These are phyloP conservation scores for Orthosia gracilis DNA, from an alignment of 2,888 invertebrate species.

Conservation along the genomic window DNA sequence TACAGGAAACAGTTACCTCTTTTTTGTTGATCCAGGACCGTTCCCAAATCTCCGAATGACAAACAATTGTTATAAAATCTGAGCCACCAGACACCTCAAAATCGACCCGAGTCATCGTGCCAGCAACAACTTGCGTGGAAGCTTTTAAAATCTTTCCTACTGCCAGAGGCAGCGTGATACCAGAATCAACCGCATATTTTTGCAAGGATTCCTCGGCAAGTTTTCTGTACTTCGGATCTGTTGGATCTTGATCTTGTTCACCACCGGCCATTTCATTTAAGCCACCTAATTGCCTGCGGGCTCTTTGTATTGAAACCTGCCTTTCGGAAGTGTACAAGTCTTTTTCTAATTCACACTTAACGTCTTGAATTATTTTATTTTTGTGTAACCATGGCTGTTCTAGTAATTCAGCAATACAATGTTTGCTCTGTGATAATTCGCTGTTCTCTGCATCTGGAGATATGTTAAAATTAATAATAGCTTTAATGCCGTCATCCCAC, in stretches of 20 bases:
- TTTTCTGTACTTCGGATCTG: constrained; percentile 54
- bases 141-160: constrained; percentile 61
- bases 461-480: constrained; percentile 62
- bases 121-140: constrained; percentile 64
- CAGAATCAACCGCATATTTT: constrained; percentile 58
- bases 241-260: constrained; percentile 36
- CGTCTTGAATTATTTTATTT: constrained; percentile 54
- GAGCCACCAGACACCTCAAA: constrained; percentile 50
- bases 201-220: constrained; percentile 70
- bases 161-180: constrained; percentile 30
- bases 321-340: constrained; percentile 57
- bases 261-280: constrained; percentile 63
- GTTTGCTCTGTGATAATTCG: constrained; percentile 26
- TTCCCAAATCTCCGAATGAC: constrained; percentile 59
- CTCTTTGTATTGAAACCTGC: background rate
- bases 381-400: constrained; percentile 62
- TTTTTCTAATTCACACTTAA: constrained; percentile 61
- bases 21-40: constrained; percentile 55
- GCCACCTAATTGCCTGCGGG: constrained; percentile 23
- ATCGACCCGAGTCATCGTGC: constrained; percentile 55
- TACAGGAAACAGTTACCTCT: constrained; percentile 55
- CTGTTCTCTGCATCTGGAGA: constrained; percentile 66
- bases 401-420: constrained; percentile 64
- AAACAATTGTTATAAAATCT: constrained; percentile 21
- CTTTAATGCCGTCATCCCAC: constrained; percentile 63